Percentiles rank a stretch among this genome's conserved stretches.
Evolutionary conservation across 2,888 invertebrate genomes (phyloP).

Genomic region (Pammene aurita): DNA sequence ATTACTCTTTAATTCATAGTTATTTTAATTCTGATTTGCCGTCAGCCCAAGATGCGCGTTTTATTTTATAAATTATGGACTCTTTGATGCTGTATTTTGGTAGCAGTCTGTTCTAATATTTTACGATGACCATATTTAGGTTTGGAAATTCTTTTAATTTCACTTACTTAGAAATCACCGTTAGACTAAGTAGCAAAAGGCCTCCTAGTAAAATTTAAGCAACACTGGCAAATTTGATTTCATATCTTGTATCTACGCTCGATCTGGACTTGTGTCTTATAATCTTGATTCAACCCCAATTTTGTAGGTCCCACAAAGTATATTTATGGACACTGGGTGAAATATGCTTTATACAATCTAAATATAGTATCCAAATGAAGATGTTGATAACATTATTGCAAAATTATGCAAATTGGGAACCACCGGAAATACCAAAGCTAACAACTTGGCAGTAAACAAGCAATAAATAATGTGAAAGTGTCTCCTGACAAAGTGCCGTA

Average conservation of each 20-base stretch:
- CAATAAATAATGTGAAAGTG: conserved; percentile 15
- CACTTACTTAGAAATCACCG: too few relatives aligned
- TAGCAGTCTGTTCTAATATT: not conserved
- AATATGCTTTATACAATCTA: not conserved
- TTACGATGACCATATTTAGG: not conserved
- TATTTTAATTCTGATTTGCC: conserved; percentile 16
- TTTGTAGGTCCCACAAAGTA: not conserved
- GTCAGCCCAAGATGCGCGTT: not conserved
- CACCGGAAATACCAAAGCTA: conserved; percentile 17
- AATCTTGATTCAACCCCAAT: not conserved
- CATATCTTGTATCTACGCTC: too few relatives aligned
- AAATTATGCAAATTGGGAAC: conserved; percentile 15
- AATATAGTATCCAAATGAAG: not conserved
- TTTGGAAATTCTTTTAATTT: not conserved
- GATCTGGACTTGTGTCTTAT: too few relatives aligned
- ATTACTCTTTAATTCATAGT: conserved; percentile 32
- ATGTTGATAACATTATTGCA: conserved; percentile 5
- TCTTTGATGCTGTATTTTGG: conserved; percentile 1
- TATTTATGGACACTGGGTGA: not conserved
- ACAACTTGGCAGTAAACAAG: conserved; percentile 7
- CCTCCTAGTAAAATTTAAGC: too few relatives aligned
- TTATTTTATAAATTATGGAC: not conserved
- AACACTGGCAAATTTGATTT: too few relatives aligned
- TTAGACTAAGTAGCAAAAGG: too few relatives aligned
- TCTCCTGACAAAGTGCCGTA: conserved; percentile 21